Evolutionary conservation across 2,888 invertebrate genomes (phyloP), one percentile per base, ranked within the genome.

Genomic region (Dynastes hyllus): DNA sequence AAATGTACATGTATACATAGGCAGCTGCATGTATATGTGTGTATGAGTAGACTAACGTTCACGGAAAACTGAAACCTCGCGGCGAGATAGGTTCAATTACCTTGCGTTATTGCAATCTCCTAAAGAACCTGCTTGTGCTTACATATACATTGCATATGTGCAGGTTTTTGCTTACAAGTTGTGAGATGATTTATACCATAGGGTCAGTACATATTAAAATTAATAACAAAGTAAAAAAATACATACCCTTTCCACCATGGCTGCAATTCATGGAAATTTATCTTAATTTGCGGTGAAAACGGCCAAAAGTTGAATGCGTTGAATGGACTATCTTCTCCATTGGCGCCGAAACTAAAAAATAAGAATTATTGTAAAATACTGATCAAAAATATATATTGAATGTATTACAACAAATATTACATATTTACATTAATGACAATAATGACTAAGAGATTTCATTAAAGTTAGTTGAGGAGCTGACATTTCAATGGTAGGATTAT

Each of bases 241-340:
- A 85, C 89, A 88, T 85, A 90, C 91, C 90, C 90, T 85, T 90
- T 89, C 90, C 90, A 91, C 90, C 90, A 90, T 8, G 89, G 88
- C 75, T 85, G 71, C 9, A 61, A 13, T 29, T 50, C 63, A 1
- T 65, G 76, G 66, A 76, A 76, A 51, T 71, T 65, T 29, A 79
- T n/a, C 2, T 37, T 79, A 40, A 79, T 61, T 11, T 67, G 69
- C 13, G 76, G 69, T 9, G 50, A 32, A 40, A 79, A 79, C 2
- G 79, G 79, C 79, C 79, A 79, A 50, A 76, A 61, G 40, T 76
- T 76, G 76, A 75, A 76, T 27, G 50, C 37, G 13, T 61, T 45
- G 22, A 76, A 76, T 13, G 69, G 66, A 75, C 67, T 69, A 1
- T 40, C 53, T 8, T 11, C 73, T 40, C 40, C 32, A 37, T 67